These are phyloP conservation scores for Apus apus DNA, from an alignment of 2,113 vertebrate species.

Conservation along the genomic window DNA sequence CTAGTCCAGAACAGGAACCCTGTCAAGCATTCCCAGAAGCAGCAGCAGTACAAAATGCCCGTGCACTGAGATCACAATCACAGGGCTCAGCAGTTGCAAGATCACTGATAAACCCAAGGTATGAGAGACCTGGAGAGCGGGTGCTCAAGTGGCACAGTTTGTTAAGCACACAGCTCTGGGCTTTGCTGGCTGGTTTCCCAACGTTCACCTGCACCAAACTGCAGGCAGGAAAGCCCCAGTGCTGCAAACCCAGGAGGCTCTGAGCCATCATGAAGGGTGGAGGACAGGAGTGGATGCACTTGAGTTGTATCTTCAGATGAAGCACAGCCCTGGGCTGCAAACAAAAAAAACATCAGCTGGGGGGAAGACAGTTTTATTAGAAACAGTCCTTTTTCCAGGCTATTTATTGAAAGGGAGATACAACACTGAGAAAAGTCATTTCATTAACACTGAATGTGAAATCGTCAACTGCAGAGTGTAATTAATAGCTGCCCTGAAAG, in stretches of 20 bases:
- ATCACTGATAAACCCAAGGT: background rate
- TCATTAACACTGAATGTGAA: accelerated
- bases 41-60: background rate
- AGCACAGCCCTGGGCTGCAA: background rate
- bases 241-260: background rate
- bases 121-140: accelerated
- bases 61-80: accelerated
- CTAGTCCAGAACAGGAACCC: background rate
- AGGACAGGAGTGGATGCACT: background rate
- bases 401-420: background rate
- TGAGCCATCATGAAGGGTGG: background rate
- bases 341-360: background rate
- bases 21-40: background rate
- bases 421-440: background rate
- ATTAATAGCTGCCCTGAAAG: background rate
- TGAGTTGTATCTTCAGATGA: background rate
- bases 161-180: accelerated
- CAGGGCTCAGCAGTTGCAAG: background rate
- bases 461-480: background rate
- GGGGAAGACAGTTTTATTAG: background rate
- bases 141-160: accelerated
- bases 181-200: background rate
- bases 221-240: background rate
- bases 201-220: background rate
- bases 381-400: background rate